A percentile compares a stretch with the other conserved stretches of the same genome.
These are phyloP conservation scores for Ptilorrhoa leucosticta DNA, from an alignment of 2,113 vertebrate species.

Conservation along the genomic window DNA sequence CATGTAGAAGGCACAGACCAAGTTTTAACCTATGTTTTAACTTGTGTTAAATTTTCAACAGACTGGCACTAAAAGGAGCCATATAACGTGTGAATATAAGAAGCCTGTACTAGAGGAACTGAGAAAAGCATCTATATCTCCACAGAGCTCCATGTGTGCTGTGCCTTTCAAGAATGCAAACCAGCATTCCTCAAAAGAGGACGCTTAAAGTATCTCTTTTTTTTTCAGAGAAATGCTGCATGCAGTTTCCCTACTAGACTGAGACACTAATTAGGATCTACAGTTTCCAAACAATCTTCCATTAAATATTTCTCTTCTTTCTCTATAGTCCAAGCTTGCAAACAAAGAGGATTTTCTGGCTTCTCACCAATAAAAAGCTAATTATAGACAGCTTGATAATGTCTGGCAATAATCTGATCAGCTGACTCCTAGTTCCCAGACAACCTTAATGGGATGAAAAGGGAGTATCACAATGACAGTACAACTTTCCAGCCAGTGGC, in stretches of 20 bases:
- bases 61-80: neutral
- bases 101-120: neutral
- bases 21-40: neutral
- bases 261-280: constrained; percentile 21
- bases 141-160: neutral
- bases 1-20: neutral
- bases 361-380: constrained; percentile 43
- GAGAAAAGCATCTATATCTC: neutral
- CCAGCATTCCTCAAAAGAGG: neutral
- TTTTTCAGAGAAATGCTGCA: neutral
- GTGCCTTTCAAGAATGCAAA: neutral
- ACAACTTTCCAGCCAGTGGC: neutral
- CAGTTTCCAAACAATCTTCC: constrained; percentile 31
- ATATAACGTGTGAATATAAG: neutral
- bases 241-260: neutral
- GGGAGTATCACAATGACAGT: neutral
- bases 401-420: constrained; percentile 49
- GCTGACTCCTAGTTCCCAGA: constrained; percentile 6
- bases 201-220: neutral
- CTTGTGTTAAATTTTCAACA: neutral
- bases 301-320: constrained; percentile 31
- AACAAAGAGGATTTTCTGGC: constrained; percentile 51
- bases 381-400: constrained; percentile 59
- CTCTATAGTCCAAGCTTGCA: constrained; percentile 30
- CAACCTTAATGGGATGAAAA: constrained; percentile 24